Evolutionary conservation across 2,113 vertebrate genomes (phyloP), one percentile per base, ranked within the genome.

Genomic region (Poeciliopsis prolifica): DNA sequence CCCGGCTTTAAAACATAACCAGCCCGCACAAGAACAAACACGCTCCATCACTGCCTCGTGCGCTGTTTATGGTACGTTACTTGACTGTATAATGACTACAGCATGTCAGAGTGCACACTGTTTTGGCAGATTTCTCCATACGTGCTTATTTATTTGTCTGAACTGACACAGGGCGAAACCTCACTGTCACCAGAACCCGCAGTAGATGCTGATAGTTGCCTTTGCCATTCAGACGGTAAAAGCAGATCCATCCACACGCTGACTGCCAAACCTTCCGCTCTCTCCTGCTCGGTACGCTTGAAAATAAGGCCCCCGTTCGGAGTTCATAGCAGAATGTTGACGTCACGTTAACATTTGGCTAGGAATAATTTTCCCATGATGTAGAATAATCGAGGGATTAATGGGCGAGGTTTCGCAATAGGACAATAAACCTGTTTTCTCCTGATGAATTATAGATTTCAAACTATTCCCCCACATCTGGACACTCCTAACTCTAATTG

Each of bases 11-110:
- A 87, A 88, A 87, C 79, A 79, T 80, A 74, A 73, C 30, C 15
- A 67, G 72, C 71, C 88, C 75, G 68, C 89, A 88, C 71, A 83
- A 81, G 73, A 79, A 74, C 78, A 87, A 92, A 88, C 81, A 80
- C 69, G 77, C 85, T 89, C 85, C 82, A 81, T 88, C 90, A 85
- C 75, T 54, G 78, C 70, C 79, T 78, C 65, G 0, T 65, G 73
- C 78, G 77, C 65, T 78, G 74, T 91, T 92, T 87, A 88, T 78
- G 81, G 80, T 88, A 83, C 89, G 74, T 87, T 91, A 92, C 87
- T 93, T 62, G 84, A 88, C 85, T 80, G 62, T 68, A 82, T 92
- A 91, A 90, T 91, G 90, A 87, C 74, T 88, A 80, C 89, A 92
- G 80, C 83, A 88, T 92, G 90, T 85, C 77, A 54, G 37, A 70